Conservation (phyloP, 2,797 vertebrate species). For the Heterohyrax brucei region DNA sequence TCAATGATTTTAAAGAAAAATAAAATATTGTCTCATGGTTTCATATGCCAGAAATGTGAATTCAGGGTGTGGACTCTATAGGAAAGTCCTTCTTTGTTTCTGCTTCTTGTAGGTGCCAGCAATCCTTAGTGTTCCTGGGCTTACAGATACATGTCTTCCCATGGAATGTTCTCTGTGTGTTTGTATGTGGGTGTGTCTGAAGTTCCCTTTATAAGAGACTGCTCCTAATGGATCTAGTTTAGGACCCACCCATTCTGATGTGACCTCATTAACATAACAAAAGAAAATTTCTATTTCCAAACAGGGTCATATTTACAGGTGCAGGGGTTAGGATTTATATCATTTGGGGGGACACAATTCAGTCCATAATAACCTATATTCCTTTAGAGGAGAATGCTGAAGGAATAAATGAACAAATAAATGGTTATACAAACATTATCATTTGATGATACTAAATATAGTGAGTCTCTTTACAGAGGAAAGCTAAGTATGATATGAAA, state of each 20-base stretch:
- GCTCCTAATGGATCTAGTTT: neutral
- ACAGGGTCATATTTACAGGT: neutral
- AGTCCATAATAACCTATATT: neutral
- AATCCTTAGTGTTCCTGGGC: neutral
- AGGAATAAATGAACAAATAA: neutral
- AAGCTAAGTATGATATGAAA: conserved; percentile 45
- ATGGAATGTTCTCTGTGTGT: too few relatives aligned
- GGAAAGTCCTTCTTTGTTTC: neutral
- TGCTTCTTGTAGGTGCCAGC: neutral
- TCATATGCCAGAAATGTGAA: neutral
- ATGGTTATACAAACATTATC: neutral
- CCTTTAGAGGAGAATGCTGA: conserved; percentile 24
- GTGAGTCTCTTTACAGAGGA: conserved; percentile 45
- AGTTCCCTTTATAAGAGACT: too few relatives aligned
- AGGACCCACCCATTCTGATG: neutral
- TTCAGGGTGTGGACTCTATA: neutral
- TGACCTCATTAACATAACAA: neutral
- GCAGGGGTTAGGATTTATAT: neutral
- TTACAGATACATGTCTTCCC: neutral
- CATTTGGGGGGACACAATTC: neutral
- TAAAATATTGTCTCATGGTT: neutral
- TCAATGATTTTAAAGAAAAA: neutral
- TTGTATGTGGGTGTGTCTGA: too few relatives aligned
- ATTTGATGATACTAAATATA: neutral
- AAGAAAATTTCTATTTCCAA: neutral